These are phyloP conservation scores for Oryzias celebensis DNA, from an alignment of 2,113 vertebrate genomes.

Conservation along the genomic window DNA sequence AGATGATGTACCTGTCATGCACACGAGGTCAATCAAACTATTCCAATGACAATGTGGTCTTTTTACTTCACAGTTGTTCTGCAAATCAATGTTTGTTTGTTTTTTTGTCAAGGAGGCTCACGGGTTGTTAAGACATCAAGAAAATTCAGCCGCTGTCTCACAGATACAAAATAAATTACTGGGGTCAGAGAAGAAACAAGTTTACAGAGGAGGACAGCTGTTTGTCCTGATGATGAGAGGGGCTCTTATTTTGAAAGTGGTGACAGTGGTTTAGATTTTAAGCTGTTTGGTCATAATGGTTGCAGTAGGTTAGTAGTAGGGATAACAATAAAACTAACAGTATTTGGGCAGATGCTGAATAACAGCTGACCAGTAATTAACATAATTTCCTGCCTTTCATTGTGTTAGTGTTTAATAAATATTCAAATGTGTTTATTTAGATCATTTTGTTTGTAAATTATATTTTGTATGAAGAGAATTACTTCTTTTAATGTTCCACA, in stretches of 20 bases:
- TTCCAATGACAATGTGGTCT: rapidly evolving
- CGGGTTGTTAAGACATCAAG: conserved; percentile 26
- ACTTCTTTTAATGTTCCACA: no score
- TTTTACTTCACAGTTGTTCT: not conserved
- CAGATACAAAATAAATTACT: not conserved
- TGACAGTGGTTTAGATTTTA: not conserved
- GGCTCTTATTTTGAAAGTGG: not conserved
- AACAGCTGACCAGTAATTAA: no score
- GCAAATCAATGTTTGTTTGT: not conserved
- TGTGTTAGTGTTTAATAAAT: no score
- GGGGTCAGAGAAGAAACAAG: rapidly evolving
- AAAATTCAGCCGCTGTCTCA: conserved; percentile 7
- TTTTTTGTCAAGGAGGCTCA: conserved; percentile 29
- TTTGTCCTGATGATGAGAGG: no score
- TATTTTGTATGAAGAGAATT: no score
- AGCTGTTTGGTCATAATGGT: conserved; percentile 1
- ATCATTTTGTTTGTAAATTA: no score
- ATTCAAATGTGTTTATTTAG: no score
- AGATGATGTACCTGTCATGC: conserved; percentile 27
- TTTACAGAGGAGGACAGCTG: not conserved
- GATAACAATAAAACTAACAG: not conserved
- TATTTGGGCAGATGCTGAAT: not conserved
- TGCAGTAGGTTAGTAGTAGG: conserved; percentile 2
- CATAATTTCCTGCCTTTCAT: no score
- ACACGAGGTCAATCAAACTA: rapidly evolving